Evolutionary conservation across 2,797 vertebrate genomes (phyloP).

Genomic region (Helicolenus hilgendorfi): DNA sequence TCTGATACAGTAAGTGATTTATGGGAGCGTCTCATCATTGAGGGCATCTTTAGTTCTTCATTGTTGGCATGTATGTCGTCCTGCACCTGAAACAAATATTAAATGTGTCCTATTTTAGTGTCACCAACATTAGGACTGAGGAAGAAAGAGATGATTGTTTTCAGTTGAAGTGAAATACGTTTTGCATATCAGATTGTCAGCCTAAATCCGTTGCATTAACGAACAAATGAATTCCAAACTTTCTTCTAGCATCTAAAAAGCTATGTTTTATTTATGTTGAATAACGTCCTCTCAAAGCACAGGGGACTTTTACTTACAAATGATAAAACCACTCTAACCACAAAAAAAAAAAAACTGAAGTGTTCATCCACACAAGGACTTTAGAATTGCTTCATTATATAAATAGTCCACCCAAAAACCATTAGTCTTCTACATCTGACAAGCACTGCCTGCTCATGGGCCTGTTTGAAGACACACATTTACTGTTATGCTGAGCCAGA

Average conservation of each 20-base stretch:
- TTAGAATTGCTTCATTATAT: constrained; percentile 62
- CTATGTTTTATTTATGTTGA: constrained; percentile 21
- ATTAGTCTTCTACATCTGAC: constrained; percentile 69
- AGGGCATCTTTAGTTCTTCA: not conserved
- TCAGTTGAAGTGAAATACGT: not conserved
- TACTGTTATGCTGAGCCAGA: constrained; percentile 62
- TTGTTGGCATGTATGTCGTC: not conserved
- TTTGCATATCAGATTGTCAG: not conserved
- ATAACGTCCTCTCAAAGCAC: constrained; percentile 11
- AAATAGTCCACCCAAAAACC: constrained; percentile 61
- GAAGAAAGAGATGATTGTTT: not conserved
- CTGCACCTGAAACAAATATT: not conserved
- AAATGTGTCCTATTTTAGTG: not conserved
- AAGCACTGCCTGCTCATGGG: constrained; percentile 46
- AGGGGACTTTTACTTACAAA: constrained; percentile 22
- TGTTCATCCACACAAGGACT: constrained; percentile 33
- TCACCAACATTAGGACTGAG: not conserved
- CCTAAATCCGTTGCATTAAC: not conserved
- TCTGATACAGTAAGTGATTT: not conserved
- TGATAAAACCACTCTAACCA: constrained; percentile 36
- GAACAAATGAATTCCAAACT: not conserved
- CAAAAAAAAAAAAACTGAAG: constrained; percentile 20
- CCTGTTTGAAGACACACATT: constrained; percentile 62
- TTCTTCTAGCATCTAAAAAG: constrained; percentile 8
- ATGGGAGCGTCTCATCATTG: not conserved